Evolutionary conservation across 2,888 invertebrate species (phyloP).

Genomic region (Ophonus ardosiacus): DNA sequence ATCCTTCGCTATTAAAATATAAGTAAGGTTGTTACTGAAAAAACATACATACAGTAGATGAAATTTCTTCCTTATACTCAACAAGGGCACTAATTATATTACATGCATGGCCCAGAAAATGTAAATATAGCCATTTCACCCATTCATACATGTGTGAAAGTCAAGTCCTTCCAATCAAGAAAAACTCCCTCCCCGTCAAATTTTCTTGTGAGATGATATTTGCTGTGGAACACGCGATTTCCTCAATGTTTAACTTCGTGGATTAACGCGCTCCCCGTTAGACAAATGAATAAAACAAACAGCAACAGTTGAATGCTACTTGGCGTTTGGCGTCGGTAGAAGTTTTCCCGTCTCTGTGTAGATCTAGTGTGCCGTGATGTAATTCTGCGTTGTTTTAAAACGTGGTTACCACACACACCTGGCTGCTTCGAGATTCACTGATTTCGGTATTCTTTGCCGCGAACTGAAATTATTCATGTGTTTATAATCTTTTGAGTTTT

Average conservation of each 20-base stretch:
- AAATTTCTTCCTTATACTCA: too few relatives aligned
- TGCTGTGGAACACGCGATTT: slow-evolving; percentile 1
- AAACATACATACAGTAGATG: too few relatives aligned
- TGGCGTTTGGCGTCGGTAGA: neutral
- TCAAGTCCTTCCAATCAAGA: neutral
- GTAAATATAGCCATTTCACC: neutral
- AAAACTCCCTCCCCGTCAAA: neutral
- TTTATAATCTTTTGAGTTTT: slow-evolving; percentile 52
- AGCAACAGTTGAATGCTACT: slow-evolving; percentile 42
- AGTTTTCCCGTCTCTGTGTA: neutral
- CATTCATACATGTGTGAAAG: neutral
- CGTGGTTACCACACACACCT: slow-evolving; percentile 46
- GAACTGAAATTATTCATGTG: slow-evolving; percentile 53
- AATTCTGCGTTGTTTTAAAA: slow-evolving; percentile 43
- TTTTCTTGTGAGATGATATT: neutral
- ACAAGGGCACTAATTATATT: too few relatives aligned
- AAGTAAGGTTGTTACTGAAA: too few relatives aligned
- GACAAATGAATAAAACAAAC: slow-evolving; percentile 48
- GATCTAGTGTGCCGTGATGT: neutral
- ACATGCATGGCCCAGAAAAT: too few relatives aligned
- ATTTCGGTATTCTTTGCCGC: slow-evolving; percentile 37
- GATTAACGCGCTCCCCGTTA: slow-evolving; percentile 31
- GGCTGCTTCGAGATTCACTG: slow-evolving; percentile 31
- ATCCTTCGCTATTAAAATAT: too few relatives aligned
- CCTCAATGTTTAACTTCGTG: slow-evolving; percentile 23